Base-by-base conservation (phyloP, 2,797 vertebrate genomes). In the Pagetopsis macropterus region DNA sequence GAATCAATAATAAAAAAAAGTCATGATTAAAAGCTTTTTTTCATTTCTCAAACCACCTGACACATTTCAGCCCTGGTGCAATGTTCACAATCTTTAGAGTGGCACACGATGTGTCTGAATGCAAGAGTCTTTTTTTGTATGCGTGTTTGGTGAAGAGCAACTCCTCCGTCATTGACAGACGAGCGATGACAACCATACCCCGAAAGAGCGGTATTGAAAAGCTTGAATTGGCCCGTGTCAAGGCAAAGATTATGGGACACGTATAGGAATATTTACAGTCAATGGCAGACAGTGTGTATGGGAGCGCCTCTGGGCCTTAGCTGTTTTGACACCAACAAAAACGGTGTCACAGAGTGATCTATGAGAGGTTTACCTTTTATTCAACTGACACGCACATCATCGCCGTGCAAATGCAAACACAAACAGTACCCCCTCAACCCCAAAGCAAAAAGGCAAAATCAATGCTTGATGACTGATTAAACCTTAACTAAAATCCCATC, bases 401-500 rank as follows among this genome's bases (percentile, higher is more conserved):
- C 9, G 8, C 10, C 21, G 12, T 45, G 41, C 57, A 65, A 45
- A 65, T 52, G 11, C 15, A 84, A 68, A 81, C 56, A 79, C 23
- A 44, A 68, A 40, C 19, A 73, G 40, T 61, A 33, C 21, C 9
- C 33, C 15, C 43, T 27, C 56, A 17, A 9, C 21, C 57, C n/a
- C 10, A 48, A 16, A 16, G 31, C 23, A 12, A 13, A 10, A 11
- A 1, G 11, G 11, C 41, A 21, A 73, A 73, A 75, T 79, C 76
- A 72, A 67, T 67, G 40, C 21, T n/a, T 60, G 59, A 80, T 84
- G 75, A 80, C 64, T 76, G 52, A 79, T 85, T 84, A 76, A 83
- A 85, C 49, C 37, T 74, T 54, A 49, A 72, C 41, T 80, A 64
- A 76, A 76, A 57, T 60, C 74, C 41, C 44, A 78, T 74, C 69